Conservation (phyloP, 1,140 invertebrate genomes). For the Drosophila insularis region DNA sequence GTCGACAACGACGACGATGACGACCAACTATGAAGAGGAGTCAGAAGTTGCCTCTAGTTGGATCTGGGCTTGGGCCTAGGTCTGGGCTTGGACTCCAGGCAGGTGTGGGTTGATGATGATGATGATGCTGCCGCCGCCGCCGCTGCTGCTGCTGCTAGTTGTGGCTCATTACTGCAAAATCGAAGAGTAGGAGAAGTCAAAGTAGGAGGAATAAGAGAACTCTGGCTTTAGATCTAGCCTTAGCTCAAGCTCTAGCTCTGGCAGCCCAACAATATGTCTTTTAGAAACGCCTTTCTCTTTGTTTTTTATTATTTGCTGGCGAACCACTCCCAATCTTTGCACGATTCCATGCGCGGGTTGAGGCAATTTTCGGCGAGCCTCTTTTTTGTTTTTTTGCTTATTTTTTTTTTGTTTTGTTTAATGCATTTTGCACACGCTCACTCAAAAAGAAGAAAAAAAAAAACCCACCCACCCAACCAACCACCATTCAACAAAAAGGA, state of each 20-base stretch:
- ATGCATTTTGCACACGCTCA: slow-evolving; percentile 22
- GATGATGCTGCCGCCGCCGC: background rate
- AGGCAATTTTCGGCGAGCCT: slow-evolving; percentile 21
- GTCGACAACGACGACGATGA: background rate
- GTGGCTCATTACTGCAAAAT: slow-evolving; percentile 15
- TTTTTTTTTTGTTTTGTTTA: background rate
- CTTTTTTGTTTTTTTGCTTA: background rate
- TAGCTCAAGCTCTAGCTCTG: background rate
- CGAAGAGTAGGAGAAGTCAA: background rate
- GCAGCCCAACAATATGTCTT: slow-evolving; percentile 8
- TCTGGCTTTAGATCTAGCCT: background rate
- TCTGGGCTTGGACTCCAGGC: slow-evolving; percentile 7
- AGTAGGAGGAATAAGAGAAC: background rate
- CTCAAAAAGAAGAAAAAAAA: background rate
- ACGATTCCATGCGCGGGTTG: slow-evolving; percentile 20
- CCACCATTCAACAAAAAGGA: background rate
- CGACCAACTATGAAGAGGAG: slow-evolving; percentile 10
- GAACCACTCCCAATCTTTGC: slow-evolving; percentile 24
- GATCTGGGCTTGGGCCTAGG: slow-evolving; percentile 17
- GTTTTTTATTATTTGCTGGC: background rate
- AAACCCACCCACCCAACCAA: background rate
- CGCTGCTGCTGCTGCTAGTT: background rate
- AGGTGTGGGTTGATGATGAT: slow-evolving; percentile 16
- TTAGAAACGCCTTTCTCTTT: slow-evolving; percentile 20
- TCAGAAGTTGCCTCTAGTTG: slow-evolving; percentile 6